Conservation (phyloP, 2,888 invertebrate genomes). For the Drosophila prolongata region DNA sequence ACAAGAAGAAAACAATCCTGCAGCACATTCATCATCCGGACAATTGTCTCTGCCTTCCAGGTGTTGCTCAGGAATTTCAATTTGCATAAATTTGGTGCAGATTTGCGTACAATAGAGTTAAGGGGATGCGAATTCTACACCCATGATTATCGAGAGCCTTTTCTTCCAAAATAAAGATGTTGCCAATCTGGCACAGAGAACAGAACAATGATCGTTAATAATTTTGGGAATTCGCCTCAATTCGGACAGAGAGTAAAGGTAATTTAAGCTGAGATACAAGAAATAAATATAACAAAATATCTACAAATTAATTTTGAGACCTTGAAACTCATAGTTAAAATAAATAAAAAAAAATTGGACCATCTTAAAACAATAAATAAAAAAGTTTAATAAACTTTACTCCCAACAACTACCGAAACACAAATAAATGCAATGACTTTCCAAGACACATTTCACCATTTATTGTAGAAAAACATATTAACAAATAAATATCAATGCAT, state of each 20-base stretch:
- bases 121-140: constrained; percentile 15
- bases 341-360: too few relatives aligned
- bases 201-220: neutral
- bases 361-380: too few relatives aligned
- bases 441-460: neutral
- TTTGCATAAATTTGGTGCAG: constrained; percentile 78
- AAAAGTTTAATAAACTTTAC: too few relatives aligned
- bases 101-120: constrained; percentile 73
- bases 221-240: neutral
- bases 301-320: neutral
- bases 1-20: constrained; percentile 17
- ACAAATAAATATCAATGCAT: neutral
- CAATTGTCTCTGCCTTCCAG: constrained; percentile 63
- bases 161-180: constrained; percentile 40
- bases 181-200: constrained; percentile 2
- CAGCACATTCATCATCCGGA: constrained; percentile 58
- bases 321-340: too few relatives aligned
- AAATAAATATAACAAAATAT: neutral
- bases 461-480: constrained; percentile 11
- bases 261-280: neutral
- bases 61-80: constrained; percentile 75
- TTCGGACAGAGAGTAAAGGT: neutral
- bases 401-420: too few relatives aligned
- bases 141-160: constrained; percentile 27
- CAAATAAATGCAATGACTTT: neutral